Conservation (phyloP, 2,888 invertebrate species). For the Athalia cordata region DNA sequence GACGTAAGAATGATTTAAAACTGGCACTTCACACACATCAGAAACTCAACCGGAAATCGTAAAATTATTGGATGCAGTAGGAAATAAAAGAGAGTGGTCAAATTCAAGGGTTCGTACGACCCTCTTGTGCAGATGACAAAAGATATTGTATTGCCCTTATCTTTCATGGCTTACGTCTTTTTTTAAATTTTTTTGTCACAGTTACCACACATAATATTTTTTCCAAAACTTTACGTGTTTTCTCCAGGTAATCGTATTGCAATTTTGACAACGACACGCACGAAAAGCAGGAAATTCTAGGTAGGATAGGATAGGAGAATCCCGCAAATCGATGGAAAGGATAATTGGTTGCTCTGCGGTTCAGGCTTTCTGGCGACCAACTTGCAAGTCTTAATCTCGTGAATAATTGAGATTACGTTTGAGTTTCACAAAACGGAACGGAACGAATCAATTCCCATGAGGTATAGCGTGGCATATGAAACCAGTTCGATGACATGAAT, state of each 20-base stretch:
- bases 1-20: slow-evolving; percentile 9
- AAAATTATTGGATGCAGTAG: slow-evolving; percentile 33
- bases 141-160: background rate
- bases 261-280: background rate
- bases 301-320: background rate
- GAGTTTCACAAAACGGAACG: slow-evolving; percentile 19
- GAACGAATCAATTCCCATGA: slow-evolving; percentile 23
- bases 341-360: slow-evolving; percentile 36
- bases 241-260: too few relatives aligned
- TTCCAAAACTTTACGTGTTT: background rate
- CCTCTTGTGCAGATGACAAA: background rate
- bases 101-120: background rate
- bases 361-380: slow-evolving; percentile 31
- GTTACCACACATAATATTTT: too few relatives aligned
- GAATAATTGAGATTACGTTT: slow-evolving; percentile 35
- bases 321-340: slow-evolving; percentile 33
- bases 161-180: too few relatives aligned
- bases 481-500: too few relatives aligned
- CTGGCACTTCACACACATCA: background rate
- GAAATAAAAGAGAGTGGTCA: slow-evolving; percentile 17
- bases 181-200: too few relatives aligned
- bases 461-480: background rate
- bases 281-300: background rate
- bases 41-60: slow-evolving; percentile 14
- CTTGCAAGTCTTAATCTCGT: slow-evolving; percentile 28